Evolutionary conservation across 2,797 vertebrate genomes (phyloP).

Genomic region (Gymnothorax reevesii): DNA sequence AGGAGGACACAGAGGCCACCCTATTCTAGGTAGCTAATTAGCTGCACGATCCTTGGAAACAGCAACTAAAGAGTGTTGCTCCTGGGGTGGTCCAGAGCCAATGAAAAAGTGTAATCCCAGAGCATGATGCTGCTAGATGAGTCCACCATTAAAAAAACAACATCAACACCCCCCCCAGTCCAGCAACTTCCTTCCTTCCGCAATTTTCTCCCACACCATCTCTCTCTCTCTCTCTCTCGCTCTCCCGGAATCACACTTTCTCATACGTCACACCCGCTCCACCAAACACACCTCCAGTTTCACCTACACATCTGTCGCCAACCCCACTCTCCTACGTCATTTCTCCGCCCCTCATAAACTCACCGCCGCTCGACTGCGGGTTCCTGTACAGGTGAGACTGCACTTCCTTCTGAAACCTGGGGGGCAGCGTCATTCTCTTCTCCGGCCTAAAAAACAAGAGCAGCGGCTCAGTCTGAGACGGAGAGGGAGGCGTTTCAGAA

Average conservation of each 20-base stretch:
- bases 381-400: conserved; percentile 78
- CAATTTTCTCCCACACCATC: not conserved
- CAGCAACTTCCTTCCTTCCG: not conserved
- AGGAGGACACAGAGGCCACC: not conserved
- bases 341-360: conserved; percentile 39
- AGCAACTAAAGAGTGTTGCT: not conserved
- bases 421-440: conserved; percentile 68
- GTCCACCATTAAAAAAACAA: not conserved
- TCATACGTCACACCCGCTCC: too few species aligned
- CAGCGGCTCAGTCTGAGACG: not conserved
- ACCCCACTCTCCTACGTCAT: not conserved
- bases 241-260: too few species aligned
- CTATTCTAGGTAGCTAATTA: not conserved
- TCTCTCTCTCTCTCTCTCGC: not conserved
- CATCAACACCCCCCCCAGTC: not conserved
- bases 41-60: not conserved
- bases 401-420: conserved; percentile 85
- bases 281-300: too few species aligned
- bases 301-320: too few species aligned
- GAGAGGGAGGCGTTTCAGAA: not conserved
- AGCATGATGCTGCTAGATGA: not conserved
- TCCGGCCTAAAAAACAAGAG: conserved; percentile 59
- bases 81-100: not conserved
- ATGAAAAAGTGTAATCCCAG: not conserved
- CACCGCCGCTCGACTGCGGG: conserved; percentile 73